These are phyloP conservation scores for Nycticorax nycticorax DNA, from an alignment of 2,113 vertebrate genomes.

Conservation along the genomic window DNA sequence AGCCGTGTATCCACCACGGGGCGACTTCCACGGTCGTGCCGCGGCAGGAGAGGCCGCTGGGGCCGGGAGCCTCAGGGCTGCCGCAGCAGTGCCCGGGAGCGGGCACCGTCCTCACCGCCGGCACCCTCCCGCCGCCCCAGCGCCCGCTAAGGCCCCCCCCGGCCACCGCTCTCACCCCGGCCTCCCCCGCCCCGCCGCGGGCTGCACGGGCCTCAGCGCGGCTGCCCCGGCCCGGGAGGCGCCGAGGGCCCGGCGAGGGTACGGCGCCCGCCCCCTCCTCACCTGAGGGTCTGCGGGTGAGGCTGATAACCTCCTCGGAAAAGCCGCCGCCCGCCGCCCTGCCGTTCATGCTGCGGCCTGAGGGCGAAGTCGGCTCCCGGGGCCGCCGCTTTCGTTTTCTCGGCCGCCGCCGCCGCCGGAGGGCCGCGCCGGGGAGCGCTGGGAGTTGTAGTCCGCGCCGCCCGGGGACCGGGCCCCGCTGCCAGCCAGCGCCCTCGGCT, in stretches of 20 bases:
- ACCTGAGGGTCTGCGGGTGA: slow-evolving; percentile 78
- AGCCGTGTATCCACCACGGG: accelerated
- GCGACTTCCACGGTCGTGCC: not conserved
- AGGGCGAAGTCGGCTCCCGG: not conserved
- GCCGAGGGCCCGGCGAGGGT: not conserved
- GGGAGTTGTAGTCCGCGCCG: slow-evolving; percentile 64
- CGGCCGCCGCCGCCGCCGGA: not conserved
- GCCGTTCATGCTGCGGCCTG: slow-evolving; percentile 49
- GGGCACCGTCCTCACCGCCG: not conserved
- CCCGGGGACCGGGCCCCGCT: too few species aligned
- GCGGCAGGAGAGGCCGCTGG: not conserved
- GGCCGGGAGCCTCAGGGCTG: not conserved
- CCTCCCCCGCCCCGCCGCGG: not conserved
- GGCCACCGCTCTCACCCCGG: not conserved
- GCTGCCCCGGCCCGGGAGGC: not conserved
- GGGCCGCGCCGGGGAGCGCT: not conserved
- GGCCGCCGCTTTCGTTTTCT: slow-evolving; percentile 41
- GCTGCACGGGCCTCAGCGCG: not conserved
- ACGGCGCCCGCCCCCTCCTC: not conserved
- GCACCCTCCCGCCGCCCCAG: not conserved
- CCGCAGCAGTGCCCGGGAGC: not conserved
- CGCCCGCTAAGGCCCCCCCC: too few species aligned
- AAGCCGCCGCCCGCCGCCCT: slow-evolving; percentile 18
- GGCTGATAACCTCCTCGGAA: slow-evolving; percentile 72
- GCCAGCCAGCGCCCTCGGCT: not conserved